phyloP scores from a whole-genome alignment of 2,113 vertebrate genomes.

The Salminus brasiliensis region DNA sequence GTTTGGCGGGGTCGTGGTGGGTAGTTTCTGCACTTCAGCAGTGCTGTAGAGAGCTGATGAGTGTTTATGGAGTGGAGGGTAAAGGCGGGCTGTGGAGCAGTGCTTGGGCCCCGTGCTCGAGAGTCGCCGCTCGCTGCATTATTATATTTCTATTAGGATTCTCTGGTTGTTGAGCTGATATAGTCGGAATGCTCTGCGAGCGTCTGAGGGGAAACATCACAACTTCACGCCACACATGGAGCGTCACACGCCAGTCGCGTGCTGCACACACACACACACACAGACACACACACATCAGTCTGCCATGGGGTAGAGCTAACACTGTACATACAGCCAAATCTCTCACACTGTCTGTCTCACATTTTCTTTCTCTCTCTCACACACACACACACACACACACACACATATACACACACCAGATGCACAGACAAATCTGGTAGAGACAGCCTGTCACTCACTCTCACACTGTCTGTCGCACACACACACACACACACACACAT shows the following conservation, averaged over 20 bases:
- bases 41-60: no score
- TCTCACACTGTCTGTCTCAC: neutral
- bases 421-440: conserved; percentile 37
- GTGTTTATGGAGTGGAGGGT: no score
- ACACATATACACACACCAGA: conserved; percentile 37
- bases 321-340: conserved; percentile 33
- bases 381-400: conserved; percentile 3
- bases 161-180: neutral
- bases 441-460: conserved; percentile 43
- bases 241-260: conserved; percentile 6
- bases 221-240: neutral
- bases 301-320: conserved; percentile 18
- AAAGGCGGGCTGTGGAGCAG: no score
- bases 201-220: neutral
- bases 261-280: neutral
- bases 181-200: neutral
- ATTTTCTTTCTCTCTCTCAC: neutral
- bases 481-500: conserved; percentile 1
- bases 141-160: neutral
- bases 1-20: no score
- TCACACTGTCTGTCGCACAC: conserved; percentile 30
- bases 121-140: neutral
- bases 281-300: conserved; percentile 18
- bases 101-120: no score
- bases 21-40: no score